These are phyloP conservation scores for Minunthozetes semirufus DNA, from an alignment of 2,888 invertebrate genomes.

Conservation along the genomic window DNA sequence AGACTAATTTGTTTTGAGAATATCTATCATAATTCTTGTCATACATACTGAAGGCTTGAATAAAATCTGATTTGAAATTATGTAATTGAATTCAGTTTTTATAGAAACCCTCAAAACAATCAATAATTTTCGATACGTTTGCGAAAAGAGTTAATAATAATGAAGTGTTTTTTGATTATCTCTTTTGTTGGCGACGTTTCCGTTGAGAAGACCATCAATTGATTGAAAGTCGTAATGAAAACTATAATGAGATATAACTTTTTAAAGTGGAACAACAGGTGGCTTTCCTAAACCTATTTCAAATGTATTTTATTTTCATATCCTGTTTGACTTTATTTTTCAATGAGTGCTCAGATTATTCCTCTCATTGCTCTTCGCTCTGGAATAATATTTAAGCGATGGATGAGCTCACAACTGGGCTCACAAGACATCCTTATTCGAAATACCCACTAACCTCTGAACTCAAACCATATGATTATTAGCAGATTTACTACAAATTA, in stretches of 20 bases:
- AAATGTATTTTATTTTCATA: conserved; percentile 7
- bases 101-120: too few species aligned
- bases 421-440: too few species aligned
- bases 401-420: too few species aligned
- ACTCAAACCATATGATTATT: too few species aligned
- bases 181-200: not conserved
- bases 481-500: too few species aligned
- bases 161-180: not conserved
- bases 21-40: too few species aligned
- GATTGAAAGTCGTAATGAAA: not conserved
- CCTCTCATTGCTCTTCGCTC: not conserved
- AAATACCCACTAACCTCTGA: too few species aligned
- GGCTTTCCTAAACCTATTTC: conserved; percentile 8
- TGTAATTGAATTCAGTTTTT: too few species aligned
- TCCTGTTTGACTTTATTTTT: conserved; percentile 8
- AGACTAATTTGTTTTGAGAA: too few species aligned
- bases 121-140: not conserved
- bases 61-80: too few species aligned
- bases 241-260: conserved; percentile 2
- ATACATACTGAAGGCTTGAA: too few species aligned
- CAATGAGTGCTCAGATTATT: not conserved
- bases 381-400: not conserved
- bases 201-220: not conserved
- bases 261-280: conserved; percentile 20
- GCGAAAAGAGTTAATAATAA: not conserved